Conservation (phyloP, 2,797 vertebrate species). For the Sebastes steindachneri region DNA sequence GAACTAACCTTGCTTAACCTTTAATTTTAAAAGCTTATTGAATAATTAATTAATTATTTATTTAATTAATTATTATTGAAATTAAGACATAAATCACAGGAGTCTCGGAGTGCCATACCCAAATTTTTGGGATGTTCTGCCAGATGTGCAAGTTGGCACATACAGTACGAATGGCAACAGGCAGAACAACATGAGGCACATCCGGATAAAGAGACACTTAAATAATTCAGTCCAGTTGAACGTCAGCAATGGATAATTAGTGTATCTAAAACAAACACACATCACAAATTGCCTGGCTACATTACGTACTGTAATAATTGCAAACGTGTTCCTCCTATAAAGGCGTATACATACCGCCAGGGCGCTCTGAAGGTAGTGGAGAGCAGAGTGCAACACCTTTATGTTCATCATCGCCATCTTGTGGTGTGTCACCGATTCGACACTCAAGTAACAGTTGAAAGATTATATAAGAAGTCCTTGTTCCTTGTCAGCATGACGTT, state of each 20-base stretch:
- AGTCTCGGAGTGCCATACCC: neutral
- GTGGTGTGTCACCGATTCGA: neutral
- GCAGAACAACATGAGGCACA: neutral
- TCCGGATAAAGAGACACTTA: neutral
- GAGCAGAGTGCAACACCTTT: neutral
- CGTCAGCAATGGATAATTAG: neutral
- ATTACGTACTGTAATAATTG: neutral
- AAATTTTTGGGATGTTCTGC: neutral
- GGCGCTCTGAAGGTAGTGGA: neutral
- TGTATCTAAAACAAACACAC: neutral
- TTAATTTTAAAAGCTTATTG: neutral
- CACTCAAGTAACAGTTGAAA: neutral
- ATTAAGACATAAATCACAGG: neutral
- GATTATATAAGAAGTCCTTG: too few relatives aligned
- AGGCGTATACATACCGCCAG: neutral
- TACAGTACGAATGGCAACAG: neutral
- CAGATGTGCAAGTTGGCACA: neutral
- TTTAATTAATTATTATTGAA: too few relatives aligned
- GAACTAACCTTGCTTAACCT: neutral
- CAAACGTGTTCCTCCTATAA: neutral
- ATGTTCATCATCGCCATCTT: neutral
- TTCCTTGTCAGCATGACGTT: too few relatives aligned
- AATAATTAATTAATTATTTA: too few relatives aligned
- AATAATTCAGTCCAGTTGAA: neutral
- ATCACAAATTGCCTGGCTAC: neutral